Conservation (phyloP, 1,140 invertebrate species). For the Bombus polaris region DNA sequence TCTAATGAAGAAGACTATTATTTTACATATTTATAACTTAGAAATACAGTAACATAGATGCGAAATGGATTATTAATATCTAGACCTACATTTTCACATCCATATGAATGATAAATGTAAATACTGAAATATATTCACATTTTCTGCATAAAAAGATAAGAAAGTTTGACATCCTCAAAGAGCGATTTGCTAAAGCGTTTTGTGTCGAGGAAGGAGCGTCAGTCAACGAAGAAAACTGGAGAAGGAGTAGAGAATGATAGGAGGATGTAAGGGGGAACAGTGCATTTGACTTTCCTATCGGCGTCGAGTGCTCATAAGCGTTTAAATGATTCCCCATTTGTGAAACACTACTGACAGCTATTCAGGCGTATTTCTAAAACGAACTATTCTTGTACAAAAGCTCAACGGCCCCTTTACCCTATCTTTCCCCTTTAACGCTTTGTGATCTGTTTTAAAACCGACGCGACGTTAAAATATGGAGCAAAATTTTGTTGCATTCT, state of each 20-base stretch:
- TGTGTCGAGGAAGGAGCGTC: conserved; percentile 37
- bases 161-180: conserved; percentile 55
- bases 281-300: conserved; percentile 72
- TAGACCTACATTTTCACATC: background rate
- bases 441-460: conserved; percentile 38
- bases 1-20: too few relatives aligned
- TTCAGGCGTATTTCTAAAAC: conserved; percentile 66
- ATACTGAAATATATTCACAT: background rate
- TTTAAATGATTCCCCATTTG: conserved; percentile 70
- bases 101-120: background rate
- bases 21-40: too few relatives aligned
- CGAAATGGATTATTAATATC: too few relatives aligned
- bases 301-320: conserved; percentile 65
- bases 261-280: conserved; percentile 31
- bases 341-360: conserved; percentile 67
- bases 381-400: conserved; percentile 44
- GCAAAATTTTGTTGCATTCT: conserved; percentile 43
- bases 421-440: background rate
- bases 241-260: conserved; percentile 41
- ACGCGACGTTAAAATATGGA: background rate
- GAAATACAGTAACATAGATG: too few relatives aligned
- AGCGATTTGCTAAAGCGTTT: conserved; percentile 58
- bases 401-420: background rate
- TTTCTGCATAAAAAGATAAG: conserved; percentile 31
- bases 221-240: conserved; percentile 30